Evolutionary conservation across 2,888 invertebrate species (phyloP).

Genomic region (Drosophila acutilabella): DNA sequence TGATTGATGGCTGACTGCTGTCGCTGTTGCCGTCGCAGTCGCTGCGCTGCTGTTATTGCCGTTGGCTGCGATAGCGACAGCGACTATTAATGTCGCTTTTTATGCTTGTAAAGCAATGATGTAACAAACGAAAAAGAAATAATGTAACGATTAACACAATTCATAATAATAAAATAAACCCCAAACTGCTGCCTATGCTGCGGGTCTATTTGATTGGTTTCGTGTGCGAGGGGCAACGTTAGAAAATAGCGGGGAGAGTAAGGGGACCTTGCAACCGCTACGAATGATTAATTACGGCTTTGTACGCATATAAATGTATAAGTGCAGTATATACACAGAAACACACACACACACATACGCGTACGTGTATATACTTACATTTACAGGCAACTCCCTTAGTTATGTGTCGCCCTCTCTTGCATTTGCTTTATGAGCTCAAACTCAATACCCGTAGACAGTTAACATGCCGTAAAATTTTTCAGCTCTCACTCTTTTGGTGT

Average conservation of each 20-base stretch:
- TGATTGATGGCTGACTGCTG: constrained; percentile 77
- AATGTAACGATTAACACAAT: constrained; percentile 66
- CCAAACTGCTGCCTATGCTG: constrained; percentile 35
- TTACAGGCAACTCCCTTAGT: constrained; percentile 27
- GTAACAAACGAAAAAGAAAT: constrained; percentile 63
- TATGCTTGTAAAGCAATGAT: constrained; percentile 62
- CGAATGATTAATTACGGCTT: constrained; percentile 60
- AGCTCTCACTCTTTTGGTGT: constrained; percentile 41
- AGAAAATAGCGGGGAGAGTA: constrained; percentile 6
- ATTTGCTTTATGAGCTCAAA: constrained; percentile 51
- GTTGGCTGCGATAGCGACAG: constrained; percentile 5
- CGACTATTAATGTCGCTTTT: constrained; percentile 61
- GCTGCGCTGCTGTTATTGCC: constrained; percentile 1
- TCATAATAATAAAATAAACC: constrained; percentile 63
- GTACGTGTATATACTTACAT: constrained; percentile 5
- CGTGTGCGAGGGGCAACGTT: not conserved
- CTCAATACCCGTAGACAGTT: constrained; percentile 60
- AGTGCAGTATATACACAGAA: not conserved
- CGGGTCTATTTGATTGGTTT: constrained; percentile 48
- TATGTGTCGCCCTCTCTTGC: constrained; percentile 27
- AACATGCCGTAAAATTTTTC: constrained; percentile 66
- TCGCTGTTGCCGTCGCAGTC: constrained; percentile 22
- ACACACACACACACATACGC: not conserved
- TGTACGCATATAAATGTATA: constrained; percentile 20
- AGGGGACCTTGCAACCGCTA: constrained; percentile 29